Evolutionary conservation across 2,888 invertebrate species (phyloP).

Genomic region (Pomacea canaliculata): DNA sequence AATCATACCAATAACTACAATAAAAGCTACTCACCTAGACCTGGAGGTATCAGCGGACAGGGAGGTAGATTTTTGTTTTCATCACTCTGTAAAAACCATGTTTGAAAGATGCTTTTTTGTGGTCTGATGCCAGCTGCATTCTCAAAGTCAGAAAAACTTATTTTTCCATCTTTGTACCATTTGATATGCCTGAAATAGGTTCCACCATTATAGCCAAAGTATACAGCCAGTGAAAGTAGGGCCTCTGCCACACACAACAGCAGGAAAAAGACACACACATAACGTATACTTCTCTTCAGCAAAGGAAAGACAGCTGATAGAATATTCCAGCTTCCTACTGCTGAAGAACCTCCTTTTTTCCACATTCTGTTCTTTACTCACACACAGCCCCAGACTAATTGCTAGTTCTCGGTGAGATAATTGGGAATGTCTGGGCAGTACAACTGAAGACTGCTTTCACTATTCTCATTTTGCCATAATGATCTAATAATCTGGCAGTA

Average conservation of each 20-base stretch:
- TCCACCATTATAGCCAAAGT: conserved; percentile 19
- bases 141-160: conserved; percentile 19
- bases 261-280: conserved; percentile 10
- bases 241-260: conserved; percentile 19
- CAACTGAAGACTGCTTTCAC: too few relatives aligned
- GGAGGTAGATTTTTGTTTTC: not conserved
- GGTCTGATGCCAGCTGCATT: not conserved
- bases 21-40: conserved; percentile 4
- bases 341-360: too few relatives aligned
- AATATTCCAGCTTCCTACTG: too few relatives aligned
- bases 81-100: not conserved
- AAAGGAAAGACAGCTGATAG: too few relatives aligned
- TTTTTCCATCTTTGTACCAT: conserved; percentile 11
- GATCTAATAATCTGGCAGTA: too few relatives aligned
- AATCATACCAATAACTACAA: too few relatives aligned
- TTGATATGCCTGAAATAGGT: conserved; percentile 13
- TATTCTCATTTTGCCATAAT: too few relatives aligned
- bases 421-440: too few relatives aligned
- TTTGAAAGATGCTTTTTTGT: not conserved
- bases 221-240: conserved; percentile 20
- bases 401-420: too few relatives aligned
- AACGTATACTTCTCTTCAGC: too few relatives aligned
- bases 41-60: conserved; percentile 17
- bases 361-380: too few relatives aligned
- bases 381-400: too few relatives aligned